Evolutionary conservation across 2,888 invertebrate species (phyloP), one percentile per base, ranked within the genome.

Genomic region (Orthosia gothica): DNA sequence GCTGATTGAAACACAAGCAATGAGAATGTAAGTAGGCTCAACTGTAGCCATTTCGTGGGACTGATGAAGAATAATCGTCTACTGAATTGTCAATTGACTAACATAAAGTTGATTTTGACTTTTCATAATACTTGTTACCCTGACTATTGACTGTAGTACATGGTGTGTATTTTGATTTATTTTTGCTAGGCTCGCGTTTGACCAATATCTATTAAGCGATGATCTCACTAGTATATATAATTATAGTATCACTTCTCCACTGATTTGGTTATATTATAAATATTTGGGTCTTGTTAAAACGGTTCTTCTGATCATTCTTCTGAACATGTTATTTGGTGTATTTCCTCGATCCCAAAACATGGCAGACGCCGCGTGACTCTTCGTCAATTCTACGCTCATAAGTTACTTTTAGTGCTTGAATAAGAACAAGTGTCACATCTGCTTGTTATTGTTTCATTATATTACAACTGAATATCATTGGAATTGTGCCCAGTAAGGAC

Each of bases 381-480:
- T 3, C 47, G 68, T 55, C 32, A 70, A 49, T 52, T 61, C 23
- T 13, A 50, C 26, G 3, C 47, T n/a, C 70, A 70, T 59, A 62
- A 59, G 20, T 70, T 54, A 73, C 59, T 18, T 67, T 74, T 47
- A 63, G 58, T 70, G 20, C 52, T 57, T 54, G 18, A 52, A 18
- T 40, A 7, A 5, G 20, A 68, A 61, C 40, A 66, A 49, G 47
- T 55, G 32, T n/a, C 63, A 63, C 54, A 62, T 55, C 26, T 20
- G 54, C 50, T 20, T 47, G 18, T 16, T 23, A 15, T 32, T 55
- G 50, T 59, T 76, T 47, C 0, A 65, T 76, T 66, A 3, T 47
- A 23, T 54, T 76, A 76, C 18, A 47, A 12, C 18, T 47, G 45
- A 45, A 59, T 32, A 32, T 15, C 18, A 32, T 64, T 76, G 72